These are phyloP conservation scores for Tenthredo mesomela DNA, from an alignment of 2,888 invertebrate genomes.

Conservation along the genomic window DNA sequence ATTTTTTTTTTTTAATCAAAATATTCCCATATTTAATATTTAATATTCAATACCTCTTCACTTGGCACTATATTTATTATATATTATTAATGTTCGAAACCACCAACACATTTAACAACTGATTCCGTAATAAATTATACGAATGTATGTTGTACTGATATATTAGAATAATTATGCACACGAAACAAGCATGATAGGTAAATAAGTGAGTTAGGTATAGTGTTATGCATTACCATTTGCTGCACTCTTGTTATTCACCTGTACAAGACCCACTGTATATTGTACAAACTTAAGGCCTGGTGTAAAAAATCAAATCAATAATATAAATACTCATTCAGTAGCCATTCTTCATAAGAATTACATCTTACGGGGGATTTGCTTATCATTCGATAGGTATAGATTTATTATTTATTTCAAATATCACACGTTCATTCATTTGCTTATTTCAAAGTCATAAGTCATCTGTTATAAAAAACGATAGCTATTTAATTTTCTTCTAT, in stretches of 20 bases:
- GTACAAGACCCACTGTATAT: constrained; percentile 1
- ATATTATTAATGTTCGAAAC: background rate
- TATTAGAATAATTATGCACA: constrained; percentile 2
- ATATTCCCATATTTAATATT: background rate
- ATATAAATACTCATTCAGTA: background rate
- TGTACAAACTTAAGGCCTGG: background rate
- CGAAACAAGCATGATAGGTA: constrained; percentile 16
- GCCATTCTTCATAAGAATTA: background rate
- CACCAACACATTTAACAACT: background rate
- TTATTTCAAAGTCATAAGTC: constrained; percentile 28
- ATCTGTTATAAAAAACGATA: constrained; percentile 26
- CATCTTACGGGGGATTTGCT: background rate
- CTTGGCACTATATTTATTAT: constrained; percentile 2
- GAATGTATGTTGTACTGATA: constrained; percentile 29
- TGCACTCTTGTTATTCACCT: constrained; percentile 13
- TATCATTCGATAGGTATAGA: constrained; percentile 1
- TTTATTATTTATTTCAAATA: background rate
- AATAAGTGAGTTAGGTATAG: constrained; percentile 25
- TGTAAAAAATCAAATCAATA: constrained; percentile 12
- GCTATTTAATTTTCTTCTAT: constrained; percentile 64
- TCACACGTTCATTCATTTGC: constrained; percentile 10
- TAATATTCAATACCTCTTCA: background rate
- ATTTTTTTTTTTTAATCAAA: background rate
- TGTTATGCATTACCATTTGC: constrained; percentile 29
- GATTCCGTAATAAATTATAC: background rate